phyloP scores from a whole-genome alignment of 2,888 invertebrate species.

The Stratiomys singularior region DNA sequence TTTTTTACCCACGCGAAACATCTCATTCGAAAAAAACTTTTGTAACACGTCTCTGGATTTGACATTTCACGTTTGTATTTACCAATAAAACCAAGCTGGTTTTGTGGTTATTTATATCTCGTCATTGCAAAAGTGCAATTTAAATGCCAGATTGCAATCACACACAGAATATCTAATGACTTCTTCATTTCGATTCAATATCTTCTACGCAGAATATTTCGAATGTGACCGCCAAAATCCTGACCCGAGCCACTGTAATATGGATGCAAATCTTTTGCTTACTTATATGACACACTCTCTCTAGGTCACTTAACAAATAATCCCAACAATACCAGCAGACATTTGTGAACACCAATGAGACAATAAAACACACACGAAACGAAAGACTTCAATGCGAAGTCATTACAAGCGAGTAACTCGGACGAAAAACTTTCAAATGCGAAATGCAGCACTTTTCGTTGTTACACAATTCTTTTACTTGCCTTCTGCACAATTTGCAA shows the following conservation, averaged over 20 bases:
- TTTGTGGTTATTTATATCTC: background rate
- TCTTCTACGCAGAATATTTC: no score
- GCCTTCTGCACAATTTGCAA: slow-evolving; percentile 30
- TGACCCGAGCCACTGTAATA: no score
- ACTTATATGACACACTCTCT: slow-evolving; percentile 4
- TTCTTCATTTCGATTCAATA: no score
- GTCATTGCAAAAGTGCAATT: background rate
- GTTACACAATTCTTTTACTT: slow-evolving; percentile 9
- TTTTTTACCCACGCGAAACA: no score
- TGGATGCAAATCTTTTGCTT: background rate
- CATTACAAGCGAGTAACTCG: slow-evolving; percentile 18
- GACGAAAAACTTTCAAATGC: background rate
- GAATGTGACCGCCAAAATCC: no score
- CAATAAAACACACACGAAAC: slow-evolving; percentile 32
- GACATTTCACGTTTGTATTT: slow-evolving; percentile 14
- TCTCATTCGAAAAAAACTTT: no score
- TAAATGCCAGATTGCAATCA: background rate
- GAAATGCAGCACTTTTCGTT: background rate
- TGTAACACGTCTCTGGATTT: background rate
- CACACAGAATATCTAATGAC: background rate
- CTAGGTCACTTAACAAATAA: background rate
- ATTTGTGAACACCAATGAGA: background rate
- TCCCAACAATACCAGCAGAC: background rate
- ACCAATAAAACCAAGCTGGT: slow-evolving; percentile 1
- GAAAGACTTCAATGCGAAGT: slow-evolving; percentile 33